Evolutionary conservation across 2,888 invertebrate genomes (phyloP), one percentile per base, ranked within the genome.

Genomic region (Drosophila trichaetosa): DNA sequence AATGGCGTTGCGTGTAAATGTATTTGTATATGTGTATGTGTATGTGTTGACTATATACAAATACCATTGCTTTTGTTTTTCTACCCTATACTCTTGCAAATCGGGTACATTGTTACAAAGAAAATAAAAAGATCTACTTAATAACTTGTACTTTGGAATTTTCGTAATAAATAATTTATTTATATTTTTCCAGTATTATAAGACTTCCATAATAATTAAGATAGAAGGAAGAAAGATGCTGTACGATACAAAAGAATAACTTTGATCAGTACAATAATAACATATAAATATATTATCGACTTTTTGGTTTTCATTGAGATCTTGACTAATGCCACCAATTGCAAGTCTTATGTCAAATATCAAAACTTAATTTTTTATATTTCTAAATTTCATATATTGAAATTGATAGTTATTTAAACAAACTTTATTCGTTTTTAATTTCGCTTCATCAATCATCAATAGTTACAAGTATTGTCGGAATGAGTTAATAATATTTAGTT

Each of bases 41-140:
- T 33, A 18, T 36, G 11, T 16, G 34, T 54, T 53, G 64, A 56
- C 11, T 29, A 63, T 52, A 16, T 63, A 56, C 66, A 24, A 34
- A 66, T 29, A 34, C 49, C 51, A 34, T 18, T 40, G 59, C 52
- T 29, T 73, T 63, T 60, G 59, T 53, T 62, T 52, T 66, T 18
- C 29, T 46, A 46, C 46, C 24, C 24, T 24, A 46, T 46, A 27
- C 16, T 24, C 46, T 16, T 24, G 8, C 24, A 46, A 24, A 16
- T 2, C 24, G 46, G 16, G 21, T 24, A 46, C 8, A 24, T 24
- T 24, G 24, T 46, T 16, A 24, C 24, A 46, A 46, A 8, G 16
- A 4, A 4, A 16, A 24, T n/a, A 4, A 42, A 10, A n/a, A n/a
- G 11, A 5, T 40, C 11, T 40, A n/a, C 2, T 40, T 16, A 46